Evolutionary conservation across 2,888 invertebrate species (phyloP), one percentile per base, ranked within the genome.

Genomic region (Anoncus sp.): DNA sequence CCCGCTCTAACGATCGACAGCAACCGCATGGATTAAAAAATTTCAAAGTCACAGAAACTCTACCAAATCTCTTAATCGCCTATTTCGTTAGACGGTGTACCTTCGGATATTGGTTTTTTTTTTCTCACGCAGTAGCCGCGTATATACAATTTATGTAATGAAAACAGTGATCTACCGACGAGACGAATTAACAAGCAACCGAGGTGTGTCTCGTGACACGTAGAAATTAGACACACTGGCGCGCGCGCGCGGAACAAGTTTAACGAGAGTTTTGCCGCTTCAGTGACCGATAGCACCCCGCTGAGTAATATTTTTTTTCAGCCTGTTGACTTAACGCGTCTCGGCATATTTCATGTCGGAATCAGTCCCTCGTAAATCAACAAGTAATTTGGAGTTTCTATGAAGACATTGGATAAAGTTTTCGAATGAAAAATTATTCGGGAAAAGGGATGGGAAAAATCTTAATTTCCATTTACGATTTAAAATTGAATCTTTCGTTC

Each of bases 1-100:
- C 40, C 60, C 66, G 53, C 47, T 35, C 27, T 47, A 18, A 45
- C 69, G 38, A 45, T 43, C 57, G 43, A 53, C 57, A 60, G 38
- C 67, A 47, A n/a, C 55, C 71, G 40, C 31, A 7, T 7, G 3
- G 7, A 31, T 31, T 31, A 31, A 31, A 7, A 31, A 31, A 31
- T 31, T 31, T 31, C 7, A 7, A 31, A 31, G 31, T 31, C 31
- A 3, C 31, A 3, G 31, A 31, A 31, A 47, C 18, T 47, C 16
- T 47, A 7, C 18, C 16, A 31, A 31, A 31, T 47, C 47, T 7
- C 47, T 43, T 16, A n/a, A 18, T 6, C 18, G 49, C 20, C 20
- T 10, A 38, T 12, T 4, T 31, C 31, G 7, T 4, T 31, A 31
- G 31, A 31, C 31, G n/a, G n/a, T n/a, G n/a, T n/a, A n/a, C n/a